Base-by-base conservation (phyloP, 1,140 invertebrate species). In the Drosophila sucinea region DNA sequence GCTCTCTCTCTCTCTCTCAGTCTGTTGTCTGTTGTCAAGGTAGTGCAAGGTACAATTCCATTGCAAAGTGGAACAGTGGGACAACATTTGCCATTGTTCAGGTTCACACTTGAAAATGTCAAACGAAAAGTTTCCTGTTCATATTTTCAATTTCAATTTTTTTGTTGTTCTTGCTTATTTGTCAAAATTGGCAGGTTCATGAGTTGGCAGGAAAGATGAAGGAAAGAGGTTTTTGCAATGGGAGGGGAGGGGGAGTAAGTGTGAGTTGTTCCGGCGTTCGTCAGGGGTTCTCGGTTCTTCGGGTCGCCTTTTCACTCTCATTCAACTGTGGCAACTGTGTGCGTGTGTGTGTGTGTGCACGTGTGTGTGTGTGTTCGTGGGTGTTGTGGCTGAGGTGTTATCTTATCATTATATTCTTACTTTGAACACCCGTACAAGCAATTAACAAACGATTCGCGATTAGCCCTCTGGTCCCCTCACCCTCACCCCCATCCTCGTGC, bases 361-460 rank as follows among this genome's bases (percentile, higher is more conserved):
- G 35, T 8, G 10, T 38, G 35, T 38, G 35, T 8, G 35, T 38
- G 35, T 35, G 17, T 17, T 17, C 17, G 17, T 17, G 17, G 17
- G 17, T 17, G 17, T 17, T 17, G 35, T 11, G 35, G 35, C 7
- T 38, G 35, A 38, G 1, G 41, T 25, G 60, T 27, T 81, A 89
- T 89, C 84, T 89, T 89, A 89, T 89, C 84, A 58, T 80, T 83
- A 83, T 74, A 80, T 84, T 84, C 85, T 81, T 75, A 70, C 77
- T 84, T 89, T 61, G 79, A 77, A 87, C 83, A 81, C 56, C 72
- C 77, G 77, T 89, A 89, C 84, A 89, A 89, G 84, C 84, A 89
- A 89, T 89, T 89, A 89, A 89, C 84, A 89, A 89, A 84, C 85
- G 85, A 87, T 87, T 87, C 79, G 68, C 33, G 58, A 60, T 64